Base-by-base conservation (phyloP, 2,888 invertebrate genomes). In the Automeris io region DNA sequence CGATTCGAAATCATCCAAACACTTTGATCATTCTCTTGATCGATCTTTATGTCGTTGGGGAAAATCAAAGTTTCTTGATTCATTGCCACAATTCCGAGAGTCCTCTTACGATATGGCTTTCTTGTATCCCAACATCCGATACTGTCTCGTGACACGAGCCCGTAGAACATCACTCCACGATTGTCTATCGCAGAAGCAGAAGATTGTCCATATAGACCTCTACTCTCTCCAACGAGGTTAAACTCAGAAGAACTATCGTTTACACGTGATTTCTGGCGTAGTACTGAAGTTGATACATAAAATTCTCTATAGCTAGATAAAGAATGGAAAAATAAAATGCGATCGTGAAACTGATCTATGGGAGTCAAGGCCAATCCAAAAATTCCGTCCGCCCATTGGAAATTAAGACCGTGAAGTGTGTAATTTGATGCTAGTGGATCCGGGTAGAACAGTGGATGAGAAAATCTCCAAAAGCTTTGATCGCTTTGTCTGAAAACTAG, bases 241-340 rank as follows among this genome's bases (percentile, higher is more conserved):
- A 86, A 85, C 5, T 76, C 77, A 22, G 48, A 45, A 2, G 69
- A 61, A 45, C 81, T 85, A 29, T 62, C 58, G 29, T 70, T 70
- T 1, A 78, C 67, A 2, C 63, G 56, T 1, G 56, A 57, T 47
- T 92, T 90, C 45, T 93, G 88, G 11, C 89, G 81, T 3, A 95
- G 72, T 0, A 92, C 75, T 0, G 90, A 88, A 0, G 93, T 90
- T 19, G 90, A 87, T 0, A 94, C 92, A 41, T 89, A 90, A 67
- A 94, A 95, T 64, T 95, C 94, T 51, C 92, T 88, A 55, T 91
- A 92, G 63, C 94, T 93, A 1, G 95, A 93, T 91, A 95, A 90
- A 0, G 95, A 90, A 70, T 95, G 94, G 64, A 94, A 95, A 61
- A 90, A 95, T 16, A 95, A 63, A 2, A 90, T 81, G 35, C 92